Base-by-base conservation (phyloP, 2,888 invertebrate genomes). In the Iphiclides podalirius region DNA sequence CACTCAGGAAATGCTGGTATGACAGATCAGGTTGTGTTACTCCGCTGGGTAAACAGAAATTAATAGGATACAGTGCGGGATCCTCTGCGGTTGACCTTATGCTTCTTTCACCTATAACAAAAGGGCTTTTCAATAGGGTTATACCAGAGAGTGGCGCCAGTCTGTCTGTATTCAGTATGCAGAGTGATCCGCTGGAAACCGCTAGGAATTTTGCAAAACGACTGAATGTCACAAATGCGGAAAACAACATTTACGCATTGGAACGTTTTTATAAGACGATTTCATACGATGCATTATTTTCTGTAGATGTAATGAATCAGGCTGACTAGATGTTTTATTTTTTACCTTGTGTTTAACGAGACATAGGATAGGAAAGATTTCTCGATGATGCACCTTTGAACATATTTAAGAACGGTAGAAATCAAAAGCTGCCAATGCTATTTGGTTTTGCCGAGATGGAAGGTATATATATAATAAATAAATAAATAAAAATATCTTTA, bases 1-100 rank as follows among this genome's bases (percentile, higher is more conserved):
- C 0, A 80, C 79, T 80, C 81, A 0, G 82, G 82, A 0, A 81
- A 83, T 40, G 82, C 80, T 14, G 82, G 77, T 2, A 63, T 80
- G 66, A 82, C 82, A 54, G 82, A 83, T 45, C 78, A 79, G 57
- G 66, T 82, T 1, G 71, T 75, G 0, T 54, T 75, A 15, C 59
- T 81, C 4, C 47, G 54, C 0, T 63, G 60, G 61, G 55, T 61
- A 0, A 62, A 74, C 35, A 60, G 57, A 4, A 80, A 82, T 48
- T 83, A 26, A 51, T 47, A 1, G 82, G 77, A 0, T 72, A 55
- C 28, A 80, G 80, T 46, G 75, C 83, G 4, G 83, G 84, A 0
- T 62, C 72, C 0, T 61, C 69, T 2, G 48, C 81, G 0, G 67
- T 74, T 0, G 76, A 77, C 41, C 60, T 79, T 1, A 52, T 81